Percentiles rank a stretch among this genome's conserved stretches.
These are phyloP conservation scores for Drosophila hydei DNA, from an alignment of 1,140 invertebrate genomes.

Conservation along the genomic window DNA sequence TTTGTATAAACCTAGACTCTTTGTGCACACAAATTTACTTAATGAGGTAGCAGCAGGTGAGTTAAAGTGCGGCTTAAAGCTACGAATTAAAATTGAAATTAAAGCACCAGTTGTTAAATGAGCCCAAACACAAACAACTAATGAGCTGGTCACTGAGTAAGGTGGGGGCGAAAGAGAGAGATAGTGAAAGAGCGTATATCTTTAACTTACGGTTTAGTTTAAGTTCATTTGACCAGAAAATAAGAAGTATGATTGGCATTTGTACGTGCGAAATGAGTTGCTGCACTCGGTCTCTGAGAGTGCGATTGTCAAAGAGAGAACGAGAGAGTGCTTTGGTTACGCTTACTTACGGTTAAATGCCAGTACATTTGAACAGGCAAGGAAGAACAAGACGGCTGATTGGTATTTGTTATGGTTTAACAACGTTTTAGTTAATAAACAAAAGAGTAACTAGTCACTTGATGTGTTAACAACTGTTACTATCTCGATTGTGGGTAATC, in stretches of 20 bases:
- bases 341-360: conserved; percentile 1
- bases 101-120: conserved; percentile 9
- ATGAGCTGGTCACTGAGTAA: not conserved
- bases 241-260: not conserved
- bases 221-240: not conserved
- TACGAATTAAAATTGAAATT: not conserved
- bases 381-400: not conserved
- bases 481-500: not conserved
- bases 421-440: conserved; percentile 14
- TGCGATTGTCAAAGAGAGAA: not conserved
- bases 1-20: not conserved
- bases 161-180: not conserved
- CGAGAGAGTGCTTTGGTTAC: not conserved
- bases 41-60: conserved; percentile 29
- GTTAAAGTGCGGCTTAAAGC: conserved; percentile 2
- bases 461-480: not conserved
- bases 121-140: conserved; percentile 36
- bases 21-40: conserved; percentile 1
- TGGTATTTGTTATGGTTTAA: conserved; percentile 4
- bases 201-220: not conserved
- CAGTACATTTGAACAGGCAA: not conserved
- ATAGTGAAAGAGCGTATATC: not conserved
- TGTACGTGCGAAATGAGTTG: not conserved
- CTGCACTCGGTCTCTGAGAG: not conserved
- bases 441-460: not conserved